These are phyloP conservation scores for Apocrypta bakeri DNA, from an alignment of 1,140 invertebrate species.

Conservation along the genomic window DNA sequence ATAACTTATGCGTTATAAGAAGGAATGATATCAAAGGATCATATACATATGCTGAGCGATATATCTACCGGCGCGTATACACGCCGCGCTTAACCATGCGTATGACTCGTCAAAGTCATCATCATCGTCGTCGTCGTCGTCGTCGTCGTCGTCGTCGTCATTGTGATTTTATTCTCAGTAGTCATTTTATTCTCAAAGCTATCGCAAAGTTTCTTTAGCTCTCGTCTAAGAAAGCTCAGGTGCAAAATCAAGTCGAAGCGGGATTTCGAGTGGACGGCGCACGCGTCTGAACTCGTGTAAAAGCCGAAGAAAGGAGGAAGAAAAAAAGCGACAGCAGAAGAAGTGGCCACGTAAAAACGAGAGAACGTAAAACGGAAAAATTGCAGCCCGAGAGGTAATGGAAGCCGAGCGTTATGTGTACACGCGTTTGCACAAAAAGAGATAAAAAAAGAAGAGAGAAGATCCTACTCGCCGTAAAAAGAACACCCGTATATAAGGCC, in stretches of 20 bases:
- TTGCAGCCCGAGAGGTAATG: not conserved
- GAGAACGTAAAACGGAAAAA: too few species aligned
- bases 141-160: too few species aligned
- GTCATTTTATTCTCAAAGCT: too few species aligned
- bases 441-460: not conserved
- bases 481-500: not conserved
- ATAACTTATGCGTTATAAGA: not conserved
- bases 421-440: not conserved
- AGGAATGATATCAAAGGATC: slow-evolving; percentile 34
- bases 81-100: slow-evolving; percentile 68
- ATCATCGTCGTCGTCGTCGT: too few species aligned
- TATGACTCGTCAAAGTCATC: slow-evolving; percentile 36
- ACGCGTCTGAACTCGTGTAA: slow-evolving; percentile 14
- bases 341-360: too few species aligned
- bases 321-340: not conserved
- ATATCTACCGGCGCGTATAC: slow-evolving; percentile 61
- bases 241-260: not conserved
- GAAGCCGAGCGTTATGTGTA: not conserved
- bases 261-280: not conserved
- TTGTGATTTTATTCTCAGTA: too few species aligned
- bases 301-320: slow-evolving; percentile 11
- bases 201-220: too few species aligned
- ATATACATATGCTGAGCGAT: slow-evolving; percentile 48
- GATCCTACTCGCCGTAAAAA: not conserved
- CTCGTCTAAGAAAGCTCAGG: too few species aligned